Conservation (phyloP, 2,797 vertebrate genomes). For the Rhinichthys osculus region DNA sequence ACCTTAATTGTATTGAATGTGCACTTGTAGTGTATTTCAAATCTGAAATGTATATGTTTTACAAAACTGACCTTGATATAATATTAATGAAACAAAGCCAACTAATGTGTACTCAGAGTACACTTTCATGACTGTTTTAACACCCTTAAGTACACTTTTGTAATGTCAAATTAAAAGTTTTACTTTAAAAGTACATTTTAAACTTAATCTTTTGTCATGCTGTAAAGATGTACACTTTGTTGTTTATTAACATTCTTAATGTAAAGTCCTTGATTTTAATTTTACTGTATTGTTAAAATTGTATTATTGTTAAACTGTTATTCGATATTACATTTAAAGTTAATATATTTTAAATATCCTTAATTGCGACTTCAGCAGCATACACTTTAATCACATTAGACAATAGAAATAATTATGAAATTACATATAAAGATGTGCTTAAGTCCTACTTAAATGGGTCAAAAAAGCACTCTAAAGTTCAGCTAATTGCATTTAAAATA, state of each 20-base stretch:
- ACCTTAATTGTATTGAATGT: not conserved
- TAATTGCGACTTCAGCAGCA: not conserved
- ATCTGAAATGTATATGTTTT: not conserved
- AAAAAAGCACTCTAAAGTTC: not conserved
- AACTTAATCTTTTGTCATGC: not conserved
- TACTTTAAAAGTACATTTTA: not conserved
- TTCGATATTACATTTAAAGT: not conserved
- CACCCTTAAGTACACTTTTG: not conserved
- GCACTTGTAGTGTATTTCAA: not conserved
- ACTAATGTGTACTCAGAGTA: not conserved
- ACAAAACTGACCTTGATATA: not conserved
- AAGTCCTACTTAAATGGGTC: not conserved
- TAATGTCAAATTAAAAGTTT: not conserved
- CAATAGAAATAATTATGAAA: not conserved
- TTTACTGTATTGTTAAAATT: not conserved
- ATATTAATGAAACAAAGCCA: not conserved
- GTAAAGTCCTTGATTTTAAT: not conserved
- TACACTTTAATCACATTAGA: not conserved
- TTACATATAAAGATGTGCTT: not conserved
- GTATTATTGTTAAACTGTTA: not conserved
- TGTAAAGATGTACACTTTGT: not conserved
- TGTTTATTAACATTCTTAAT: not conserved
- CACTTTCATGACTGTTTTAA: not conserved
- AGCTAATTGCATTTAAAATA: not conserved
- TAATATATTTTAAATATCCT: not conserved